Conservation (phyloP, 1,140 invertebrate genomes). For the Neuroterus valhalla region DNA sequence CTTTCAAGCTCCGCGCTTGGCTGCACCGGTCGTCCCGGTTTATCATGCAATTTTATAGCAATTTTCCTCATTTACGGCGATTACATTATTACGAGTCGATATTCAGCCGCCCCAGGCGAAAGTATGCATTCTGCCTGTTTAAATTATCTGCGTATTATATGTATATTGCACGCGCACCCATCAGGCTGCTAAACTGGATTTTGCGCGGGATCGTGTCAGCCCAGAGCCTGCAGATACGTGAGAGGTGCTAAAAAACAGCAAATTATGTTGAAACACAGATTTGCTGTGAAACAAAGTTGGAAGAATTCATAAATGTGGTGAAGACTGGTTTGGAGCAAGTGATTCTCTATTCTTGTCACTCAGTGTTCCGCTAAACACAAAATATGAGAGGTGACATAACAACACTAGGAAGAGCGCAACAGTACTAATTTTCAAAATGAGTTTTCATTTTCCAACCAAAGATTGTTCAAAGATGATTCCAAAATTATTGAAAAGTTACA, state of each 20-base stretch:
- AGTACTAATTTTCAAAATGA: too few relatives aligned
- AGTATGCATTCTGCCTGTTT: constrained; percentile 32
- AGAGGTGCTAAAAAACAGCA: not conserved
- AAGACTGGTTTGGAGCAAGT: too few relatives aligned
- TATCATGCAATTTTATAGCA: constrained; percentile 74
- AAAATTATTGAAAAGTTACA: too few relatives aligned
- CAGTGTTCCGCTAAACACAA: constrained; percentile 54
- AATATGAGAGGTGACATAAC: constrained; percentile 33
- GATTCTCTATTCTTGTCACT: not conserved
- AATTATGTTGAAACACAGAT: constrained; percentile 10
- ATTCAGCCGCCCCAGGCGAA: constrained; percentile 53
- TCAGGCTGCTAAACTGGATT: not conserved
- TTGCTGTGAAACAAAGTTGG: not conserved
- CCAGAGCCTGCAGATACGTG: not conserved
- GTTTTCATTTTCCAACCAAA: too few relatives aligned
- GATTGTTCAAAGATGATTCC: too few relatives aligned
- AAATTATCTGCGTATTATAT: constrained; percentile 10
- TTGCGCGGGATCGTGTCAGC: constrained; percentile 6
- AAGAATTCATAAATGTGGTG: too few relatives aligned
- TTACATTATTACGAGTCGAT: constrained; percentile 68
- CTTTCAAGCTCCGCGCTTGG: constrained; percentile 34
- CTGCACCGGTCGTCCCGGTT: constrained; percentile 55
- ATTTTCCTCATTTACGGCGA: constrained; percentile 73
- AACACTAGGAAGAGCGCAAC: too few relatives aligned
- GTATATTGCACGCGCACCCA: not conserved